A percentile compares a stretch with the other conserved stretches of the same genome.
Conservation (phyloP, 2,888 invertebrate genomes). For the Norana najaformis region DNA sequence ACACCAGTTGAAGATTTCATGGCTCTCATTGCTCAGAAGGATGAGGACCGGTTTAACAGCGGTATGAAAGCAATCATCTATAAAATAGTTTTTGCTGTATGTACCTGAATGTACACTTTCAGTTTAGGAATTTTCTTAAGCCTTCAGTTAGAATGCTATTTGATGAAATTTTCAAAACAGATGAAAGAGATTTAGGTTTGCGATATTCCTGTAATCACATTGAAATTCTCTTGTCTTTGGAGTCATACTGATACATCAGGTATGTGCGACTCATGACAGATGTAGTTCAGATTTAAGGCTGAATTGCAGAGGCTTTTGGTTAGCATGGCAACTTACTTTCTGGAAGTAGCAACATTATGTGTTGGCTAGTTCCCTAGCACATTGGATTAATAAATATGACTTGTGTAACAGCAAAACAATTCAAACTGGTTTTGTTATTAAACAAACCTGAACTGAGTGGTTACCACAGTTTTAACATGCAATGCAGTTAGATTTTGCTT, state of each 20-base stretch:
- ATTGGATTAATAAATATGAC: too few species aligned
- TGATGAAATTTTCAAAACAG: too few species aligned
- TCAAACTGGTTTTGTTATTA: not conserved
- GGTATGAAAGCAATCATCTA: not conserved
- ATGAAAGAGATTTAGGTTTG: too few species aligned
- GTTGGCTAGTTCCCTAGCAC: too few species aligned
- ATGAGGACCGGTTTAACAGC: slow-evolving; percentile 52
- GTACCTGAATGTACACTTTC: too few species aligned
- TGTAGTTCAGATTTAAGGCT: not conserved
- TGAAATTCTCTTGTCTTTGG: too few species aligned
- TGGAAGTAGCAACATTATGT: too few species aligned
- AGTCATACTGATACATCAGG: too few species aligned
- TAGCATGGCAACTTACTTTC: too few species aligned
- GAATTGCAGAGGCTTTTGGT: not conserved
- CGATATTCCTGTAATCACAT: too few species aligned
- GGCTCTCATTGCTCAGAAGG: slow-evolving; percentile 52
- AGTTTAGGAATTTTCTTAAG: not conserved
- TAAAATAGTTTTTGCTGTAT: not conserved
- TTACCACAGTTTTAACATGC: not conserved
- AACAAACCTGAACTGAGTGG: not conserved
- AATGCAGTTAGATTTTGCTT: not conserved
- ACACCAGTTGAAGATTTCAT: slow-evolving; percentile 70
- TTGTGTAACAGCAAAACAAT: not conserved
- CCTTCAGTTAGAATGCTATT: too few species aligned
- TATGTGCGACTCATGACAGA: too few species aligned